These are phyloP conservation scores for Radopholus similis DNA, from an alignment of 1,140 invertebrate genomes.

Conservation along the genomic window DNA sequence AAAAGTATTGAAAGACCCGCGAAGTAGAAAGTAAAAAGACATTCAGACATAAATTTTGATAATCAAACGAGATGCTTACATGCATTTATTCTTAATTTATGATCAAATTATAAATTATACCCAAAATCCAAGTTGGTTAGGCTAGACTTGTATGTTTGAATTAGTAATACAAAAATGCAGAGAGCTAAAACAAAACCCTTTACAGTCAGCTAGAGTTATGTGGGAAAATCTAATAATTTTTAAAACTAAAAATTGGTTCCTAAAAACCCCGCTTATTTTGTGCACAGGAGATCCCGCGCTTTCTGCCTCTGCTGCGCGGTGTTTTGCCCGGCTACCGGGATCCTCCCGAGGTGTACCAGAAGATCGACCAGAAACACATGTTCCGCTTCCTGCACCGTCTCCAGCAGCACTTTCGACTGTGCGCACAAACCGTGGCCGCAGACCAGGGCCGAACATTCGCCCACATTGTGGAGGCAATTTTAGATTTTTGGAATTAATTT, in stretches of 20 bases:
- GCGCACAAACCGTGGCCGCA: slow-evolving; percentile 34
- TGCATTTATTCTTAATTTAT: no score
- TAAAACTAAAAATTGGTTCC: not conserved
- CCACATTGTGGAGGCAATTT: slow-evolving; percentile 37
- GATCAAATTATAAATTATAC: no score
- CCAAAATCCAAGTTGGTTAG: no score
- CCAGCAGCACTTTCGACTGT: slow-evolving; percentile 41
- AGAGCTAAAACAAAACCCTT: no score
- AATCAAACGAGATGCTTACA: no score
- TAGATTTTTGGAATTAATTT: slow-evolving; percentile 21
- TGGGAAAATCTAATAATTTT: not conserved
- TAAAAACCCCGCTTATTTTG: no score
- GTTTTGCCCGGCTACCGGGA: slow-evolving; percentile 45
- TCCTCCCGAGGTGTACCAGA: slow-evolving; percentile 35
- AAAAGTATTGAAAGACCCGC: no score
- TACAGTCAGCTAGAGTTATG: not conserved
- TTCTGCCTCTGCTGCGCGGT: slow-evolving; percentile 40
- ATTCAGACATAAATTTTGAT: no score
- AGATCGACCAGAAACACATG: slow-evolving; percentile 45
- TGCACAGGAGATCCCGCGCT: slow-evolving; percentile 50
- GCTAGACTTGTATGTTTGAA: no score
- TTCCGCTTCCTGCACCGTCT: slow-evolving; percentile 36
- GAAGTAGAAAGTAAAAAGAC: no score
- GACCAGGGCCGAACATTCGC: slow-evolving; percentile 30
- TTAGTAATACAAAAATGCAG: no score